These are phyloP conservation scores for Potamilus streckersoni DNA, from an alignment of 1,140 invertebrate species.

Conservation along the genomic window DNA sequence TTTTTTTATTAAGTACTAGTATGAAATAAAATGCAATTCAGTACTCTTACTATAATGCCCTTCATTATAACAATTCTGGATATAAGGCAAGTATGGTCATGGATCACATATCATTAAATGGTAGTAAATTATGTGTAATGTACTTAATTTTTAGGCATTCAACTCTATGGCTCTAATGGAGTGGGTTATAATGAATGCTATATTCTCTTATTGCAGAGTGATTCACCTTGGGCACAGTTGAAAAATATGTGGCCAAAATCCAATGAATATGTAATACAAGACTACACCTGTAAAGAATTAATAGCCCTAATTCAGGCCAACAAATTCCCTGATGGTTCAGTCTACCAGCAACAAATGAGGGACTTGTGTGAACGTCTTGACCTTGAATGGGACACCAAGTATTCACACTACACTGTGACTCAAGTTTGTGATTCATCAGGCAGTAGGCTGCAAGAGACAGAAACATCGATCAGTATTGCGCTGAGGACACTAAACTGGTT, in stretches of 20 bases:
- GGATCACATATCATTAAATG: too few species aligned
- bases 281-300: slow-evolving; percentile 43
- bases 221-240: slow-evolving; percentile 31
- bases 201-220: slow-evolving; percentile 24
- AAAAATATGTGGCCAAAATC: slow-evolving; percentile 30
- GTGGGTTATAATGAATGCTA: too few species aligned
- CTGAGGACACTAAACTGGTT: slow-evolving; percentile 37
- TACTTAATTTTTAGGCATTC: too few species aligned
- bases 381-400: slow-evolving; percentile 36
- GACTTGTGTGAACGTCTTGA: slow-evolving; percentile 39
- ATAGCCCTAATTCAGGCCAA: slow-evolving; percentile 29
- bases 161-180: too few species aligned
- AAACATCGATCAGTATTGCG: slow-evolving; percentile 38
- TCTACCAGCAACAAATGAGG: slow-evolving; percentile 39
- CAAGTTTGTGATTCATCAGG: slow-evolving; percentile 10
- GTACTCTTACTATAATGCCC: too few species aligned
- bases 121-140: too few species aligned
- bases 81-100: too few species aligned
- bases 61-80: too few species aligned
- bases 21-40: too few species aligned
- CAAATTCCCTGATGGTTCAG: not conserved
- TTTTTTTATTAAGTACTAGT: too few species aligned
- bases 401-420: slow-evolving; percentile 22
- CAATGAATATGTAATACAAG: slow-evolving; percentile 26
- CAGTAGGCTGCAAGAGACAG: slow-evolving; percentile 4